phyloP scores from a whole-genome alignment of 1,140 invertebrate genomes.

The Drosophila sp. region DNA sequence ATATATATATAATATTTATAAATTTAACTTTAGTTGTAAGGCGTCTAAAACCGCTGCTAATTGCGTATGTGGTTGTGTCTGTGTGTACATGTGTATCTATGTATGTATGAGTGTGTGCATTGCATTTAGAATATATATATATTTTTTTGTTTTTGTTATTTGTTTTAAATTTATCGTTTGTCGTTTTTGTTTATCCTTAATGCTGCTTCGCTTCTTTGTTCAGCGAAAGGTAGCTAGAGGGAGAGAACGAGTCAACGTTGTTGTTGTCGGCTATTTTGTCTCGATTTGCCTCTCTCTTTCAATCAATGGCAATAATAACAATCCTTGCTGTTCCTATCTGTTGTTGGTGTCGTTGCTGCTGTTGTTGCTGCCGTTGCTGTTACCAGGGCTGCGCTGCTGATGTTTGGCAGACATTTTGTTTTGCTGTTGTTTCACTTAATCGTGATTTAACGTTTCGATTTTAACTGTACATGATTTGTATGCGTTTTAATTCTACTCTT shows the following conservation, averaged over 20 bases:
- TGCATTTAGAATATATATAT: slow-evolving; percentile 57
- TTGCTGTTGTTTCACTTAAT: slow-evolving; percentile 14
- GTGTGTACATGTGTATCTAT: slow-evolving; percentile 38
- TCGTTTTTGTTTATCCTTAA: slow-evolving; percentile 28
- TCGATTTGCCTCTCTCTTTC: neutral
- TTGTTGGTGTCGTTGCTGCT: slow-evolving; percentile 13
- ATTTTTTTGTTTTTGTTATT: slow-evolving; percentile 24
- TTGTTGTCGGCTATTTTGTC: slow-evolving; percentile 7
- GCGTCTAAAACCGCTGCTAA: slow-evolving; percentile 73
- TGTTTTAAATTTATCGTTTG: slow-evolving; percentile 17
- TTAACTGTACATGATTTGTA: slow-evolving; percentile 68
- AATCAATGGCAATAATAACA: too few relatives aligned
- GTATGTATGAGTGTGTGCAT: slow-evolving; percentile 49
- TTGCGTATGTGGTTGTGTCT: slow-evolving; percentile 49
- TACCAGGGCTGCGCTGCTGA: neutral
- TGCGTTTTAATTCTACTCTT: slow-evolving; percentile 70
- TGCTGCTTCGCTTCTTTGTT: slow-evolving; percentile 20
- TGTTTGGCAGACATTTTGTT: slow-evolving; percentile 5
- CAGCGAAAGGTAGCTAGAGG: slow-evolving; percentile 28
- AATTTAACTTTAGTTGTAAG: slow-evolving; percentile 68
- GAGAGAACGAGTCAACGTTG: slow-evolving; percentile 17
- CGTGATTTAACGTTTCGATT: slow-evolving; percentile 22
- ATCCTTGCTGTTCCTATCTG: neutral
- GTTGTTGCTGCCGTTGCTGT: slow-evolving; percentile 9
- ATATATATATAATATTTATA: slow-evolving; percentile 39